These are phyloP conservation scores for Allobates femoralis DNA, from an alignment of 2,797 vertebrate species.

Conservation along the genomic window DNA sequence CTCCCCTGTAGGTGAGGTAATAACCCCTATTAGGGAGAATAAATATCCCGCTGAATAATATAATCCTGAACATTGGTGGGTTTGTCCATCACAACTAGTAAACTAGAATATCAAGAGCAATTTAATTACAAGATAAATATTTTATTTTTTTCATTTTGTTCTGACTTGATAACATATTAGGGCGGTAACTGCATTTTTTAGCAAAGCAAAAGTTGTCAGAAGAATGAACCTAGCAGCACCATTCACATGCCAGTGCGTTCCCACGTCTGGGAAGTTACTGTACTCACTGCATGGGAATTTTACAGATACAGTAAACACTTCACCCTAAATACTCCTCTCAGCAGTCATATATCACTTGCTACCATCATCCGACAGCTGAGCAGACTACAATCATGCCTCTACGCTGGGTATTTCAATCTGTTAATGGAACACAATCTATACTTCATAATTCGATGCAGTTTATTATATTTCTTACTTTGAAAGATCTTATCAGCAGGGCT, in stretches of 20 bases:
- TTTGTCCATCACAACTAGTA: too few relatives aligned
- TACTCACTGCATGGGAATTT: slow-evolving; percentile 47
- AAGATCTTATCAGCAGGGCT: slow-evolving; percentile 9
- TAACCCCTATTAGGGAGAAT: too few relatives aligned
- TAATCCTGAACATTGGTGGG: too few relatives aligned
- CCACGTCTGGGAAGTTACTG: slow-evolving; percentile 21
- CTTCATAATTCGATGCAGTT: neutral
- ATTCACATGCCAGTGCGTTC: slow-evolving; percentile 8
- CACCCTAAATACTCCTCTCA: slow-evolving; percentile 41
- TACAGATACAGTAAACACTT: slow-evolving; percentile 49
- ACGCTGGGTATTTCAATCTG: neutral
- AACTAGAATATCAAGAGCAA: neutral
- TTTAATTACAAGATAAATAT: neutral
- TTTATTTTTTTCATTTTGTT: neutral
- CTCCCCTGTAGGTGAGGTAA: too few relatives aligned
- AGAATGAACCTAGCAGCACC: slow-evolving; percentile 1
- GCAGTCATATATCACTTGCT: slow-evolving; percentile 40
- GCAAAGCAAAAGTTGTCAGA: neutral
- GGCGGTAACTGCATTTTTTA: neutral
- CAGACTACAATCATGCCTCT: slow-evolving; percentile 42
- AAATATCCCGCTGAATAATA: too few relatives aligned
- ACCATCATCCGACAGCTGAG: slow-evolving; percentile 64
- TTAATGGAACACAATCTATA: neutral
- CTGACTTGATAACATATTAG: neutral
- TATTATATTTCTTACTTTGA: neutral